Evolutionary conservation across 1,140 invertebrate genomes (phyloP).

Genomic region (Agrypnia vestita): DNA sequence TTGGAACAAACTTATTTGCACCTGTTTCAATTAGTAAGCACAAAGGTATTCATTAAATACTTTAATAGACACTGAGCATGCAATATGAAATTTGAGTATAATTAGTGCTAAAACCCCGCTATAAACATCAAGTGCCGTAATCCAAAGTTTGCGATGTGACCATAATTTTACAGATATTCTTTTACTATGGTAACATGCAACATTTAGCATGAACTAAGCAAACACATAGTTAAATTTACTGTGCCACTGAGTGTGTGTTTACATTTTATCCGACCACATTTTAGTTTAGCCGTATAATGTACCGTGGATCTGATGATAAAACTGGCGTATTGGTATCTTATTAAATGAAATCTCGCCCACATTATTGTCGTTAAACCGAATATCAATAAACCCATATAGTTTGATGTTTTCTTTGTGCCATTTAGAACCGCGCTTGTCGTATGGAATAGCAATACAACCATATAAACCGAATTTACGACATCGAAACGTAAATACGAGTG

Average conservation of each 20-base stretch:
- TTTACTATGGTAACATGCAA: conserved; percentile 31
- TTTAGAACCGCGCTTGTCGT: conserved; percentile 36
- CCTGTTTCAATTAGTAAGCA: conserved; percentile 2
- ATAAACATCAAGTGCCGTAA: conserved; percentile 22
- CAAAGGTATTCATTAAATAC: background rate
- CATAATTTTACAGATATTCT: conserved; percentile 12
- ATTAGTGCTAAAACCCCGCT: background rate
- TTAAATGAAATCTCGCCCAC: conserved; percentile 28
- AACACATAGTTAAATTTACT: too few species aligned
- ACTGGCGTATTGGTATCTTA: conserved; percentile 2
- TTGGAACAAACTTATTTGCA: conserved; percentile 1
- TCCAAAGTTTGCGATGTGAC: conserved; percentile 32
- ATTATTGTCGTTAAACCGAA: conserved; percentile 34
- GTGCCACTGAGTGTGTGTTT: too few species aligned
- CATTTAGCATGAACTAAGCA: conserved; percentile 35
- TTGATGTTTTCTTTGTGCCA: conserved; percentile 26
- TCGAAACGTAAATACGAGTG: conserved; percentile 60
- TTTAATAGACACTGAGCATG: conserved; percentile 23
- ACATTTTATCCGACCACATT: too few species aligned
- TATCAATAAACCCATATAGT: conserved; percentile 21
- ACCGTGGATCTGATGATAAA: background rate
- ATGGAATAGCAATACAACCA: conserved; percentile 56
- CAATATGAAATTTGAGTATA: background rate
- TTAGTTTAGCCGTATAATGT: background rate
- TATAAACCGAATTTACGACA: conserved; percentile 60